Evolutionary conservation across 1,140 invertebrate species (phyloP).

Genomic region (Apis florea): DNA sequence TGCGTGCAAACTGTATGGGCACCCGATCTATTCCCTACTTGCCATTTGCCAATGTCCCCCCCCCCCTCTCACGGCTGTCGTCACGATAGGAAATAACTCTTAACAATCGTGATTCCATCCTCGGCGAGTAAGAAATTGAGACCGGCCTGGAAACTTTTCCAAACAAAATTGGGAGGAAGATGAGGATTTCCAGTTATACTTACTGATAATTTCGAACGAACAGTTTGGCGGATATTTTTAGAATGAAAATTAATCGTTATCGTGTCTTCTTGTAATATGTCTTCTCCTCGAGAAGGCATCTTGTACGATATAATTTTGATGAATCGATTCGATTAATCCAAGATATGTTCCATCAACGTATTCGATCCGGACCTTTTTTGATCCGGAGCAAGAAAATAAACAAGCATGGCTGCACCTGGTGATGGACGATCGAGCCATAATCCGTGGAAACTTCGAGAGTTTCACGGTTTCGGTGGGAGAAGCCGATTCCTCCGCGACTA

Average conservation of each 20-base stretch:
- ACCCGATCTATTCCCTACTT: conserved; percentile 33
- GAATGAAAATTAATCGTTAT: no score
- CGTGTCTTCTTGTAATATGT: no score
- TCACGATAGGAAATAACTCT: conserved; percentile 55
- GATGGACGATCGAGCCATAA: neutral
- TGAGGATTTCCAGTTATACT: no score
- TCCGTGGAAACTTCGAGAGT: neutral
- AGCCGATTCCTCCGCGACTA: conserved; percentile 16
- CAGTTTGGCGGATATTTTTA: no score
- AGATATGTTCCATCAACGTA: neutral
- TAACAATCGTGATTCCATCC: neutral
- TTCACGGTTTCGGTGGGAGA: neutral
- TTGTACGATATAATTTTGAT: no score
- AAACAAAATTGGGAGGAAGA: no score
- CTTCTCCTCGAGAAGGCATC: no score
- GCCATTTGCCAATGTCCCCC: conserved; percentile 54
- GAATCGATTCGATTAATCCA: no score
- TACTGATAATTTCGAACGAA: neutral
- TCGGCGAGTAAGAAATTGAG: neutral
- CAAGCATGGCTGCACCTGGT: neutral
- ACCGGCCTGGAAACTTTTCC: neutral
- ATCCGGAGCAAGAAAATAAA: conserved; percentile 1
- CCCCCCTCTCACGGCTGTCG: conserved; percentile 43
- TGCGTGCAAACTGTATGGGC: conserved; percentile 60
- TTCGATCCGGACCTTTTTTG: neutral